phyloP scores from a whole-genome alignment of 2,797 vertebrate species.

The Lagocephalus sceleratus region DNA sequence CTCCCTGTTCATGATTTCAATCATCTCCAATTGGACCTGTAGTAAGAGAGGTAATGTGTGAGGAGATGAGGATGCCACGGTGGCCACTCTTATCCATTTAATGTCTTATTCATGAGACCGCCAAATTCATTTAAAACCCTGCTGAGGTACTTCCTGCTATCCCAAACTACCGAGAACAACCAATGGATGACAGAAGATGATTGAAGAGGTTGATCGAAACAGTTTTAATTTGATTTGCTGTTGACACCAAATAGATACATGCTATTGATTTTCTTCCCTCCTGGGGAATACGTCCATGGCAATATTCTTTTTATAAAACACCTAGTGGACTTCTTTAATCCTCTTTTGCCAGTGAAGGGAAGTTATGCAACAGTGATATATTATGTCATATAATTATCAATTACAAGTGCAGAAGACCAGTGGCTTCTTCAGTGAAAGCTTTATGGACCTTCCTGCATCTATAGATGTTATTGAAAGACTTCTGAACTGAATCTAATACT shows the following conservation, averaged over 20 bases:
- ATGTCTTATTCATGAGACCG: not conserved
- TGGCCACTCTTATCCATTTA: not conserved
- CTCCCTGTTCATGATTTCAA: not conserved
- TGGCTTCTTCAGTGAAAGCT: constrained; percentile 31
- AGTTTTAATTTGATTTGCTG: constrained; percentile 2
- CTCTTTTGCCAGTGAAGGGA: constrained; percentile 24
- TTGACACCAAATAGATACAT: constrained; percentile 12
- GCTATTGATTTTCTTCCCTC: constrained; percentile 42
- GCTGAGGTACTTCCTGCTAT: no score
- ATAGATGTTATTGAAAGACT: constrained; percentile 38
- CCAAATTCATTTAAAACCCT: not conserved
- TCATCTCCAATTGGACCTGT: not conserved
- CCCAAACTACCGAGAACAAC: no score
- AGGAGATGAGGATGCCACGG: not conserved
- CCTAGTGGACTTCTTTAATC: constrained; percentile 5
- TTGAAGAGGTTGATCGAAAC: not conserved
- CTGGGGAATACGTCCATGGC: no score
- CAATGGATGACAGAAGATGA: not conserved
- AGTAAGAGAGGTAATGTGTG: not conserved
- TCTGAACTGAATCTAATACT: constrained; percentile 6
- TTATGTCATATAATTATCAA: constrained; percentile 10
- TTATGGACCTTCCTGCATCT: constrained; percentile 31
- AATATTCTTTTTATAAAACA: no score
- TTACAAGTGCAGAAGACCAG: constrained; percentile 32
- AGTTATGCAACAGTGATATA: constrained; percentile 17